A percentile compares a stretch with the other conserved stretches of the same genome.
These are phyloP conservation scores for Scomber colias DNA, from an alignment of 2,113 vertebrate genomes.

Conservation along the genomic window DNA sequence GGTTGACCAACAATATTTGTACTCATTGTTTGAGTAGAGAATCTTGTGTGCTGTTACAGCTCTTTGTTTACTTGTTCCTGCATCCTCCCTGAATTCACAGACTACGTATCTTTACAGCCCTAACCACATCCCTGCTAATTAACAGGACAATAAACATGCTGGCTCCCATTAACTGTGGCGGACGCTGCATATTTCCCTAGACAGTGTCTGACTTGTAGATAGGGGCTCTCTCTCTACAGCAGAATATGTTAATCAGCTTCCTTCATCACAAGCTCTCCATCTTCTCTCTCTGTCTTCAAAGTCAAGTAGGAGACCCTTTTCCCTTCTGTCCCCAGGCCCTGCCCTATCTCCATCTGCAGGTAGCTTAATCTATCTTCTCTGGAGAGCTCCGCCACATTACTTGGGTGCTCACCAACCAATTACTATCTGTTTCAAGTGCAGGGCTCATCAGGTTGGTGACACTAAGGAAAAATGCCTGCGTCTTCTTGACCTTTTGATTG, in stretches of 20 bases:
- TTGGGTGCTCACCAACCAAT: conserved; percentile 59
- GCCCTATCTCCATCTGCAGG: conserved; percentile 58
- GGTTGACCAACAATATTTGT: conserved; percentile 40
- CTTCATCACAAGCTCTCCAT: conserved; percentile 61
- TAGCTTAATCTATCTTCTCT: conserved; percentile 57
- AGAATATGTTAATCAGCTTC: conserved; percentile 70
- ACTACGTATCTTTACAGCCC: conserved; percentile 64
- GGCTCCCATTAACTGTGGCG: conserved; percentile 71
- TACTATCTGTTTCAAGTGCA: conserved; percentile 67
- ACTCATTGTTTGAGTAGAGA: conserved; percentile 48
- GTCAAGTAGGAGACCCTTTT: conserved; percentile 64
- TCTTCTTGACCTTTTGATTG: conserved; percentile 73
- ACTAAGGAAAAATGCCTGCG: conserved; percentile 17
- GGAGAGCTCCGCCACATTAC: conserved; percentile 53
- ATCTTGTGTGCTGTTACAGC: conserved; percentile 10
- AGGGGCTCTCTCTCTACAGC: conserved; percentile 39
- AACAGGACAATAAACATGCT: conserved; percentile 77
- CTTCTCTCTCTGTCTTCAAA: conserved; percentile 63
- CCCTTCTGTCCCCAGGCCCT: conserved; percentile 21
- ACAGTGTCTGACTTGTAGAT: conserved; percentile 60
- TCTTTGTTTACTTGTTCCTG: conserved; percentile 56
- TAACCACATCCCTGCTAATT: conserved; percentile 76
- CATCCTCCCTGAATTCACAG: conserved; percentile 55
- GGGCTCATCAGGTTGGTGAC: conserved; percentile 37
- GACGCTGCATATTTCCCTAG: conserved; percentile 75